Conservation (phyloP, 2,113 vertebrate genomes). For the Gorsachius goisagi region DNA sequence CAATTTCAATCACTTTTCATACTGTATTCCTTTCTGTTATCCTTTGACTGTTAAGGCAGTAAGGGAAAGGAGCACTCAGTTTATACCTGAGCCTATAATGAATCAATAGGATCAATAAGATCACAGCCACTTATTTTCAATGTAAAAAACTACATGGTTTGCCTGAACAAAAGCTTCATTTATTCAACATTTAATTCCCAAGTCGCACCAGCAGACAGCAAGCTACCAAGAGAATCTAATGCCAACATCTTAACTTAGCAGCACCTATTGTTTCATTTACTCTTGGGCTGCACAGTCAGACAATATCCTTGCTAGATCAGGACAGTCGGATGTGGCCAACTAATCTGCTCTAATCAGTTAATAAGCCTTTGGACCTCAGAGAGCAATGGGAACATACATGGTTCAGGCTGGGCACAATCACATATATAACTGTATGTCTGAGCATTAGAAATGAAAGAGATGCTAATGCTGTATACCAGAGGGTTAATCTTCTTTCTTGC, state of each 20-base stretch:
- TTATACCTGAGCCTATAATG: background rate
- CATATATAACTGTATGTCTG: background rate
- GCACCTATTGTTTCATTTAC: background rate
- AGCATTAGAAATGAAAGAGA: background rate
- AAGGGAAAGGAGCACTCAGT: background rate
- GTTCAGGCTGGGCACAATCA: background rate
- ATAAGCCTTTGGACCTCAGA: background rate
- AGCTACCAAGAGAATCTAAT: background rate
- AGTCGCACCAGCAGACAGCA: background rate
- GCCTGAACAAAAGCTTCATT: background rate
- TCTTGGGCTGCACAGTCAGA: background rate
- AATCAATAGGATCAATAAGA: background rate
- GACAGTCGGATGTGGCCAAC: background rate
- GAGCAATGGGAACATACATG: background rate
- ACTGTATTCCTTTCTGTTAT: background rate
- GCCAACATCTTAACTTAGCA: background rate
- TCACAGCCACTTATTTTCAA: background rate
- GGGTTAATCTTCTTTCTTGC: slow-evolving; percentile 40
- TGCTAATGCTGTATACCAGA: background rate
- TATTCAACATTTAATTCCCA: background rate
- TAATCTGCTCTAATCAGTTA: background rate
- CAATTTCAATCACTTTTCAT: background rate
- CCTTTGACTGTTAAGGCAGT: background rate
- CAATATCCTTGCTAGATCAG: background rate
- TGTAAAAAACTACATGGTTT: background rate